Percentiles rank a stretch among this genome's conserved stretches.
Evolutionary conservation across 1,140 invertebrate species (phyloP).

Genomic region (Adelges cooleyi): DNA sequence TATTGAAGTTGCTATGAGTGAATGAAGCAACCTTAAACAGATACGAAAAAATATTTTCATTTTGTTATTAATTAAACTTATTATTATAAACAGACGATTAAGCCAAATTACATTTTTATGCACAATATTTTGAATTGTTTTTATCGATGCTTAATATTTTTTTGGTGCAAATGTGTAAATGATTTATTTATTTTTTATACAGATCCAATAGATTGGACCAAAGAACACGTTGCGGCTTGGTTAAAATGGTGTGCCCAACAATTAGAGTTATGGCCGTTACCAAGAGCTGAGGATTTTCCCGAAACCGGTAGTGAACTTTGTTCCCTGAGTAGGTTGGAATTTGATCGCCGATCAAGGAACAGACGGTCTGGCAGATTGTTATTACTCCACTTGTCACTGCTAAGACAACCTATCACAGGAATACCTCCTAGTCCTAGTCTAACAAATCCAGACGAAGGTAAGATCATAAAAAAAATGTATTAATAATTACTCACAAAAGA

Average conservation of each 20-base stretch:
- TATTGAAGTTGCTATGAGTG: too few species aligned
- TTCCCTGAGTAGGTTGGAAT: slow-evolving; percentile 41
- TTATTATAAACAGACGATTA: too few species aligned
- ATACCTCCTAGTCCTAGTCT: slow-evolving; percentile 39
- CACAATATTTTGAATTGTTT: too few species aligned
- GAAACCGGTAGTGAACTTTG: slow-evolving; percentile 47
- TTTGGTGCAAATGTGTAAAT: too few species aligned
- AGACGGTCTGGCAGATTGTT: slow-evolving; percentile 40
- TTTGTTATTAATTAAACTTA: too few species aligned
- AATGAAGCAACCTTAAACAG: too few species aligned
- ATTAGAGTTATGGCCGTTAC: slow-evolving; percentile 45
- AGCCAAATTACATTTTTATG: too few species aligned
- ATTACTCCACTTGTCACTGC: slow-evolving; percentile 42
- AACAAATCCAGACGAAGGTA: slow-evolving; percentile 18
- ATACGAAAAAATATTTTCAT: too few species aligned
- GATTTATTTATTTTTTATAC: neutral
- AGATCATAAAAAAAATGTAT: too few species aligned
- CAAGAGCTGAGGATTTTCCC: slow-evolving; percentile 45
- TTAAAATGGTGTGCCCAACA: slow-evolving; percentile 49
- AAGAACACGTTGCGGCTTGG: slow-evolving; percentile 50
- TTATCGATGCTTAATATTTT: too few species aligned
- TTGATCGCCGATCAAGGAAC: slow-evolving; percentile 41
- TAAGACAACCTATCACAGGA: slow-evolving; percentile 41
- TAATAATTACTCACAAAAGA: neutral
- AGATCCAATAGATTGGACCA: slow-evolving; percentile 53